Base-by-base conservation (phyloP, 2,797 vertebrate genomes). In the Peromyscus nudipes region DNA sequence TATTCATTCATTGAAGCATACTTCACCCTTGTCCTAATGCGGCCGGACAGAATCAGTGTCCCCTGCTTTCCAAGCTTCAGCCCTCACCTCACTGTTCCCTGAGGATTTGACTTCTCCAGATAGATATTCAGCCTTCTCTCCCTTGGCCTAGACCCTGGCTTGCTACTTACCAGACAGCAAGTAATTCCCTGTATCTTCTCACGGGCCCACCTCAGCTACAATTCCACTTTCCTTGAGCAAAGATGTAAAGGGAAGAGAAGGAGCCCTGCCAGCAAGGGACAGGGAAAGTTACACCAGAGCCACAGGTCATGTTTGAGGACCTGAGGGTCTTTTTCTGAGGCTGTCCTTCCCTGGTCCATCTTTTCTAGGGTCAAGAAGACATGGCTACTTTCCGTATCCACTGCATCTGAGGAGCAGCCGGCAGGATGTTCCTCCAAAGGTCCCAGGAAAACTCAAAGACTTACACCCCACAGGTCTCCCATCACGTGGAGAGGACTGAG, bases 401-500 rank as follows among this genome's bases (percentile, higher is more conserved):
- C 71, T 87, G 25, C 37, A 27, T 67, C 19, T 55, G 84, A 91
- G 79, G 52, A 57, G 80, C 34, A 77, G 34, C 16, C 79, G 19
- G 6, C 23, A 34, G 49, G 57, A 55, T 23, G 16, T 11, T 64
- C 23, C 55, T 25, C 52, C 40, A 17, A 86, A 60, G 67, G 49
- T 89, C 75, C 60, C 77, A 86, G 65, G 75, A 80, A 94, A 94
- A 80, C 80, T 71, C 92, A 43, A 93, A 77, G 81, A 23, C n/a
- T 89, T 57, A 60, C 12, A 80, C 75, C 29, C 40, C 43, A 29
- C 25, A 13, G 37, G 71, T 84, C 69, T 91, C 77, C 57, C 89
- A 16, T 31, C 0, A 1, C 11, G 60, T 69, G 34, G 27, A 49
- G 55, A 89, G 83, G 55, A 55, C 14, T 40, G 14, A 90, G 13